Evolutionary conservation across 2,888 invertebrate genomes (phyloP).

Genomic region (Archips xylosteana): DNA sequence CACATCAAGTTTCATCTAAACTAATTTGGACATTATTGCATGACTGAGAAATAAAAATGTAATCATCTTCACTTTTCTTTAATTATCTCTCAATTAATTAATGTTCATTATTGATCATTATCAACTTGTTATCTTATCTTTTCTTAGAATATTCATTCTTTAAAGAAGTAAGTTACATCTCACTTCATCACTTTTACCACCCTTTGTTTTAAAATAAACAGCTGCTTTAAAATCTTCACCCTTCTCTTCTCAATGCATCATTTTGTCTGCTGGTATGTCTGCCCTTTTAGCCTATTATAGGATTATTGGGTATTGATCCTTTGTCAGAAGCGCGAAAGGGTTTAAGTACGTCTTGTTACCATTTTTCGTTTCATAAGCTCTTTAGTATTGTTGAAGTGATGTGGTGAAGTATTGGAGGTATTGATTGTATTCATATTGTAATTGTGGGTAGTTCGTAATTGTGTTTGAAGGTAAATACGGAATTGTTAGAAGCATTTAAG

Average conservation of each 20-base stretch:
- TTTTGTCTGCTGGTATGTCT: slow-evolving; percentile 49
- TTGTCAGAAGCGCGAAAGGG: slow-evolving; percentile 79
- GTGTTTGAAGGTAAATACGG: slow-evolving; percentile 33
- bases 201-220: slow-evolving; percentile 57
- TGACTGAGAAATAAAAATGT: too few relatives aligned
- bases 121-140: neutral
- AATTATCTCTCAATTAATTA: neutral
- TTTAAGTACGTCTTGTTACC: slow-evolving; percentile 71
- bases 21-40: too few relatives aligned
- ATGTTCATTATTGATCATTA: neutral
- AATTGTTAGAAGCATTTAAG: slow-evolving; percentile 9
- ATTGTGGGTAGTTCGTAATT: slow-evolving; percentile 26
- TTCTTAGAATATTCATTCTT: neutral
- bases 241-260: slow-evolving; percentile 60
- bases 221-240: slow-evolving; percentile 65
- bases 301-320: slow-evolving; percentile 83
- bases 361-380: slow-evolving; percentile 46
- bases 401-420: slow-evolving; percentile 47
- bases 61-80: too few relatives aligned
- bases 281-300: slow-evolving; percentile 65
- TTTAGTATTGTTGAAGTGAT: slow-evolving; percentile 44
- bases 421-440: slow-evolving; percentile 44
- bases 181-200: neutral
- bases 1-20: too few relatives aligned
- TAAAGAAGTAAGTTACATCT: too few relatives aligned